Evolutionary conservation across 2,888 invertebrate genomes (phyloP), one percentile per base, ranked within the genome.

Genomic region (Drepana falcataria): DNA sequence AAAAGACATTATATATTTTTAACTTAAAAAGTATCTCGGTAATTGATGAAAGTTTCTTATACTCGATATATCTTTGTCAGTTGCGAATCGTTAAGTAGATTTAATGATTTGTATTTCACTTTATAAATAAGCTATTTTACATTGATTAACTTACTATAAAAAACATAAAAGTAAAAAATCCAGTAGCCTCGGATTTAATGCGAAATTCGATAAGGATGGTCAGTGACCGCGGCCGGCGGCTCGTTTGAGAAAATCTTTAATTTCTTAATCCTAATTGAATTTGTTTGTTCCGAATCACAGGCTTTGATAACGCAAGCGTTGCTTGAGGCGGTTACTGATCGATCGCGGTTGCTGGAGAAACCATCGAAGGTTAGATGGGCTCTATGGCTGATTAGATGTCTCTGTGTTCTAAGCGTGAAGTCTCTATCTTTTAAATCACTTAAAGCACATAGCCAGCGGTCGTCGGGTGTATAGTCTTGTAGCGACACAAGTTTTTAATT

Each of bases 221-320:
- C 77, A 73, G 75, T 71, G 82, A 82, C 81, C 84, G 64, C 73
- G 66, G 72, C 79, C 65, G 73, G 78, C 88, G 88, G 87, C 75
- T 66, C 73, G 84, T 88, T 87, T 86, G 84, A 83, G 75, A 59
- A 59, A 59, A 73, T 70, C 67, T 81, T 83, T 85, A 87, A 87
- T 85, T 89, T 87, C 87, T 89, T 88, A 88, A 89, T 87, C 83
- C 87, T 89, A 88, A 90, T 88, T 90, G 89, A 88, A 83, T 89
- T 89, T 89, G 85, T 87, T 88, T 87, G 89, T 90, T 82, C 77
- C 75, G 73, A 71, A 72, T 68, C 71, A 70, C 65, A 59, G 59
- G 68, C 66, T 58, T 69, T 69, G 84, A 87, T 87, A 87, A 81
- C 78, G 80, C 70, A 76, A 82, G 73, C 72, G 66, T 59, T 65